Conservation (phyloP, 2,113 vertebrate species). For the Campylomormyrus numenius region DNA sequence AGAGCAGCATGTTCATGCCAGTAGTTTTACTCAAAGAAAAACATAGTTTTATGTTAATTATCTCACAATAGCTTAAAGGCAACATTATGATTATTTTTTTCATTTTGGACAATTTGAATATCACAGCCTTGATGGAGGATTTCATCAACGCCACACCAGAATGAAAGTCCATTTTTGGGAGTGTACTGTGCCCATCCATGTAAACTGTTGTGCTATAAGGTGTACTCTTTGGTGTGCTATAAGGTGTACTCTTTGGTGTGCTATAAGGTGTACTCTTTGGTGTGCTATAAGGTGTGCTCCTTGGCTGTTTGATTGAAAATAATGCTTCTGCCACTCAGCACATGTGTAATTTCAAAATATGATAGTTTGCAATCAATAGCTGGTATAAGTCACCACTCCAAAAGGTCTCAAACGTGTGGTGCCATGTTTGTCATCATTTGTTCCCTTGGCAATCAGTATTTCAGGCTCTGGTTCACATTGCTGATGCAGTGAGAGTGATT, state of each 20-base stretch:
- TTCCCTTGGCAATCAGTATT: background rate
- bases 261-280: background rate
- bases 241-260: no score
- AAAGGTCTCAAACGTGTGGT: background rate
- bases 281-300: background rate
- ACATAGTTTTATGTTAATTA: background rate
- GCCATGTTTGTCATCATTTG: background rate
- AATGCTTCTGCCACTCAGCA: background rate
- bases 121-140: background rate
- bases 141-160: background rate
- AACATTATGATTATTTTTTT: background rate
- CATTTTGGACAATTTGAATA: background rate
- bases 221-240: background rate
- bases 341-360: background rate
- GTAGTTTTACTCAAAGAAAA: background rate
- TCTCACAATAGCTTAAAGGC: background rate
- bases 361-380: background rate
- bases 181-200: background rate
- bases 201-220: background rate
- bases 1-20: background rate
- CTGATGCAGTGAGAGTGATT: background rate
- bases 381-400: background rate
- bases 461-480: background rate
- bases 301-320: background rate
- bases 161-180: background rate